Evolutionary conservation across 1,140 invertebrate genomes (phyloP), one percentile per base, ranked within the genome.

Genomic region (Aphaenogaster floridana): DNA sequence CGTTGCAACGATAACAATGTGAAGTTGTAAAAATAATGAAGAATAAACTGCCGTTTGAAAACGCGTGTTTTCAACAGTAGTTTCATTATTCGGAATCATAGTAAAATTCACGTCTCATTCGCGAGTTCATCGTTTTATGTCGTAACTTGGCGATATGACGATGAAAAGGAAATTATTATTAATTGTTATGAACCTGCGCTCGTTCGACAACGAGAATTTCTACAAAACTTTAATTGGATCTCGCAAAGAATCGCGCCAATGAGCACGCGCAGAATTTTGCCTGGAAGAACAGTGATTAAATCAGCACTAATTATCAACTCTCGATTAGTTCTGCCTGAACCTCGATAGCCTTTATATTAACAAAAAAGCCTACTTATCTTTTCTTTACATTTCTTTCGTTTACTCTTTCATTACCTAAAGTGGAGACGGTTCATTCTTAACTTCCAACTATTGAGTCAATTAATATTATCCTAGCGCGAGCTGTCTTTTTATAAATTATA

Each of bases 231-330:
- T 83, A 83, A 83, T 83, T 74, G 42, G 28, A 83, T 61, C 68
- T 54, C 28, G 42, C 42, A n/a, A 74, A 83, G 28, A n/a, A 7
- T 6, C 34, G n/a, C 36, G 28, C 17, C 57, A 39, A 86, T 36
- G 74, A 77, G 34, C 34, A 57, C 63, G 45, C 36, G 66, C 71
- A 52, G 59, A 77, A 78, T 64, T 78, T 66, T 78, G 48, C 21
- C 59, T 79, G 48, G 39, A 66, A 79, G n/a, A 61, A 63, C 50
- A 52, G 52, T 50, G 52, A 88, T 88, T 88, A 86, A 88, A 88
- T 72, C 69, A 72, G 83, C 71, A 68, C 69, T 86, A 86, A 88
- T 88, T 88, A 87, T 76, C 83, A 77, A 86, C 83, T 88, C 57
- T 76, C 50, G 54, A 86, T 86, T 85, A 85, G 59, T 85, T 80